Percentiles rank a stretch among this genome's conserved stretches.
Evolutionary conservation across 1,140 invertebrate genomes (phyloP).

Genomic region (Orius insidiosus): DNA sequence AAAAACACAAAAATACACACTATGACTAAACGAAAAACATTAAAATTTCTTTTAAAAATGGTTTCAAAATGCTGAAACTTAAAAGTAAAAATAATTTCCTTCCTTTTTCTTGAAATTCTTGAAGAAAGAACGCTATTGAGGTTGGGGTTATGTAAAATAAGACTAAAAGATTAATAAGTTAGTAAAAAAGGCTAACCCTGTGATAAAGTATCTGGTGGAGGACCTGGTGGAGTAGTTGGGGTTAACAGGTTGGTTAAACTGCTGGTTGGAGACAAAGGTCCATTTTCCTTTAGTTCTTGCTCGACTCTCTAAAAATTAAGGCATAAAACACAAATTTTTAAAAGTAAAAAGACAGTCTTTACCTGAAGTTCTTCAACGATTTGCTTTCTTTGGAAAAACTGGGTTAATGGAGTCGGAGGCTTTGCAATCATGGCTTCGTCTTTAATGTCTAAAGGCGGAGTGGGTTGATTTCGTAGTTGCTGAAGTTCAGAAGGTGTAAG

Average conservation of each 20-base stretch:
- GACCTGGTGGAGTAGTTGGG: constrained; percentile 13
- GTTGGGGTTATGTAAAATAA: too few species aligned
- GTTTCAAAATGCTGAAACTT: too few species aligned
- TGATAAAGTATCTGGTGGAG: constrained; percentile 5
- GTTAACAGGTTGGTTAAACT: constrained; percentile 10
- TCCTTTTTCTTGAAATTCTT: too few species aligned
- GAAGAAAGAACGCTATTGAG: too few species aligned
- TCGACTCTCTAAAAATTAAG: constrained; percentile 40
- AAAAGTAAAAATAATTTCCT: too few species aligned
- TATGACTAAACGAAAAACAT: too few species aligned
- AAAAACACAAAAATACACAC: too few species aligned
- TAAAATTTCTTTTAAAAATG: too few species aligned
- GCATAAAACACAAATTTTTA: neutral
- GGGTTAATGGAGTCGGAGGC: constrained; percentile 8
- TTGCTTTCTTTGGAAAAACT: constrained; percentile 34
- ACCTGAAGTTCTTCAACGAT: constrained; percentile 61
- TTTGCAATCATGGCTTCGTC: constrained; percentile 20
- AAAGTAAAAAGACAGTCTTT: constrained; percentile 17
- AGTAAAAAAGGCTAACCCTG: constrained; percentile 10
- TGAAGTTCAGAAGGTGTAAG: constrained; percentile 36
- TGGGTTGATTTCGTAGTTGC: constrained; percentile 19
- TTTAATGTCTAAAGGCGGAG: constrained; percentile 4
- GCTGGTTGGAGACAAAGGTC: constrained; percentile 12
- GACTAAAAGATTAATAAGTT: neutral
- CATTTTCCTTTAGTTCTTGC: constrained; percentile 40